Evolutionary conservation across 1,140 invertebrate species (phyloP), one percentile per base, ranked within the genome.

Genomic region (Bilobella aurantiaca): DNA sequence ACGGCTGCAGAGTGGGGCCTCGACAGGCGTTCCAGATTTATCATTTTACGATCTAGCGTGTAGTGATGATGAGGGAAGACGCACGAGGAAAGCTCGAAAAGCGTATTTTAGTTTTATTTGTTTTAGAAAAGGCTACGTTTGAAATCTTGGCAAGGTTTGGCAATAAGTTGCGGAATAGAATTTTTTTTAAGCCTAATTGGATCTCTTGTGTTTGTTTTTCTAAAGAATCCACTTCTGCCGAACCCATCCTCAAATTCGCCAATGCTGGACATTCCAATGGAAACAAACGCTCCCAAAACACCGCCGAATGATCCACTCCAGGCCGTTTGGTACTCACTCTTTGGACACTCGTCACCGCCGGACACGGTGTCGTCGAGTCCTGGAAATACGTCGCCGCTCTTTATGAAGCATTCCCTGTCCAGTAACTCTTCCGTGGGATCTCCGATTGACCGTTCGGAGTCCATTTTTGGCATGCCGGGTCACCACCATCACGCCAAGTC

Each of bases 301-400:
- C 71, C 71, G 37, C 65, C 68, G 0, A 66, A 66, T 42, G 71
- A 73, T 62, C 71, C 71, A 2, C 59, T 73, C n/a, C 71, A 73
- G 62, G 71, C 71, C 12, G 69, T 73, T 49, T 73, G 71, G 71
- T 73, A 73, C 49, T 73, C 71, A 5, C 59, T 73, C 1, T 73
- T 73, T 65, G 71, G 71, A 59, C 68, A 70, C 30, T 65, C 63
- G 0, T 66, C 69, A 30, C 66, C 68, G 18, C 67, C 68, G 16
- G 71, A 73, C 2, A 68, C 66, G 3, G 42, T 21, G n/a, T 60
- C 66, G 32, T 63, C 56, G 28, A 66, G 66, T 58, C 67, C 69
- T 28, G 71, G 71, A 23, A 73, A 70, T 37, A 73, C 71, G 14
- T 71, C 69, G 37, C 71, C 71, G 27, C 63, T 70, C 1, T 73